Base-by-base conservation (phyloP, 2,797 vertebrate genomes). In the Artibeus lituratus region DNA sequence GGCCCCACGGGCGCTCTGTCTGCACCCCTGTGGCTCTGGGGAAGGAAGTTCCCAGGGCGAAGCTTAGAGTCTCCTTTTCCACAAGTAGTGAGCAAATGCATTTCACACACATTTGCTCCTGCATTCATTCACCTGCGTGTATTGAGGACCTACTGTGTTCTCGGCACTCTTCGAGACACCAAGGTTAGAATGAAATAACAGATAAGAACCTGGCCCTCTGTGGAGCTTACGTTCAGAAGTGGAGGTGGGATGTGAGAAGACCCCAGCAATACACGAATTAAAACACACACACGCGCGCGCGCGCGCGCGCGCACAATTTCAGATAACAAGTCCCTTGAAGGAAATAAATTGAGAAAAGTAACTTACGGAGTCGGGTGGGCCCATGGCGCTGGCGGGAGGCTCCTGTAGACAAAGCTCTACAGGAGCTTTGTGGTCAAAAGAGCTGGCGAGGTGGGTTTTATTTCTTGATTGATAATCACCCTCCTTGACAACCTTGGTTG, bases 401-500 rank as follows among this genome's bases (percentile, higher is more conserved):
- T 37, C 0, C 37, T 70, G 15, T 24, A 21, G 10, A 21, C 24
- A 4, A 37, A 69, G 65, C 24, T 44, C 72, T 53, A 0, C n/a
- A n/a, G n/a, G n/a, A n/a, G n/a, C n/a, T n/a, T n/a, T n/a, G n/a
- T n/a, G n/a, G n/a, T n/a, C n/a, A n/a, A n/a, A n/a, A n/a, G 42
- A 39, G 24, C 24, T 0, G 35, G 26, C 0, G 2, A 24, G 10
- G 9, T 1, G n/a, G 18, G 1, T 51, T 24, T 2, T 22, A 2
- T n/a, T 53, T 59, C 19, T 5, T 14, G 57, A 2, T 70, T 47
- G 35, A 7, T 8, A 14, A n/a, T 62, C 51, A 5, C 21, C 10
- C 32, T 59, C 69, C 37, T 24, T 32, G 55, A 16, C 76, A 37
- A 0, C 22, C 9, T 29, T 1, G 18, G 19, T 35, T 8, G 65